Evolutionary conservation across 1,140 invertebrate species (phyloP).

Genomic region (Glossosoma conforme): DNA sequence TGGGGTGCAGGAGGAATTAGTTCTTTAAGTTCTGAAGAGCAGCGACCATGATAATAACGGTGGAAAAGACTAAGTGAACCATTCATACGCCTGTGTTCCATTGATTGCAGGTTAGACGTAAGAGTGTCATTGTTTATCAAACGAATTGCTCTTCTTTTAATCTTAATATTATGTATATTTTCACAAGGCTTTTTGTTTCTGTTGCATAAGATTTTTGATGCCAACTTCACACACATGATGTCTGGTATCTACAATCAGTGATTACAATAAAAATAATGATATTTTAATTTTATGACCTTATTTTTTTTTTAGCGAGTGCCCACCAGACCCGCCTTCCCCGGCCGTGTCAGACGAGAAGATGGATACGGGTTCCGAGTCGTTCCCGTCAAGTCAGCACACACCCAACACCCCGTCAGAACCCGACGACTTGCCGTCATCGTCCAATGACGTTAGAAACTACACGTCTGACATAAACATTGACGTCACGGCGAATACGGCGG

Average conservation of each 20-base stretch:
- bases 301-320: slow-evolving; percentile 11
- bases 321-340: slow-evolving; percentile 19
- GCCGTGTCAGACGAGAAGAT: slow-evolving; percentile 27
- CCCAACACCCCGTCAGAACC: slow-evolving; percentile 19
- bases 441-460: neutral
- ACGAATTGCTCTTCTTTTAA: no score
- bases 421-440: slow-evolving; percentile 3
- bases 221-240: neutral
- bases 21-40: no score
- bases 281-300: neutral
- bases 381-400: slow-evolving; percentile 23
- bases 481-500: slow-evolving; percentile 6
- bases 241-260: neutral
- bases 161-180: neutral
- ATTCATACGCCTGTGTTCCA: no score
- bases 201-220: neutral
- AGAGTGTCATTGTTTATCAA: no score
- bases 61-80: no score
- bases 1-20: no score
- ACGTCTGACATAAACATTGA: slow-evolving; percentile 4
- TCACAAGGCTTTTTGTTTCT: no score
- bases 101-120: no score
- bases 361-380: slow-evolving; percentile 23
- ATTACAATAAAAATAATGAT: neutral
- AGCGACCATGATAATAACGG: no score